Evolutionary conservation across 2,797 vertebrate species (phyloP).

Genomic region (Malurus leucopterus): DNA sequence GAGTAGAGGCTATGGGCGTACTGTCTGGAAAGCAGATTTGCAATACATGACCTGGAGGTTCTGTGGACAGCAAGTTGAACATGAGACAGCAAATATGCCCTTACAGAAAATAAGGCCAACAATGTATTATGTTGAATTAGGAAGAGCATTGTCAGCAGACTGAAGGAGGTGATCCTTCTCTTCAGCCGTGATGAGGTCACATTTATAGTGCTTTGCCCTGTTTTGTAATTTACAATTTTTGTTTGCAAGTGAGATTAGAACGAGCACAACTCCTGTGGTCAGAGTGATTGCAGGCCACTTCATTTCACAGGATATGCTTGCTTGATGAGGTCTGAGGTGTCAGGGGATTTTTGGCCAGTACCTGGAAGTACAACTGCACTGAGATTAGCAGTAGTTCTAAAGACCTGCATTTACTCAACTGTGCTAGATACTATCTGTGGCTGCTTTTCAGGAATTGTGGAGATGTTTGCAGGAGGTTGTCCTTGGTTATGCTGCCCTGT

Average conservation of each 20-base stretch:
- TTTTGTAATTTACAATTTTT: background rate
- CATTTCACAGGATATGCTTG: background rate
- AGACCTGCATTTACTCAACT: background rate
- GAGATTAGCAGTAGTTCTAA: background rate
- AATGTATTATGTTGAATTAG: background rate
- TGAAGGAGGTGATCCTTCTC: background rate
- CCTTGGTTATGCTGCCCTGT: background rate
- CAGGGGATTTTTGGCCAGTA: background rate
- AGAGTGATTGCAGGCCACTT: background rate
- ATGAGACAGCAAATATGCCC: background rate
- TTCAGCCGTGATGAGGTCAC: background rate
- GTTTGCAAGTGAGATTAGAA: background rate
- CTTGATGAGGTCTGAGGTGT: background rate
- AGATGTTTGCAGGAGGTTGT: background rate
- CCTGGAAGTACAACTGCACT: background rate
- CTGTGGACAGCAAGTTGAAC: background rate
- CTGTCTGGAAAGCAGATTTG: background rate
- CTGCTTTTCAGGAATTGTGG: background rate
- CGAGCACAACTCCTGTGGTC: background rate
- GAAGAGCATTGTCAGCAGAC: background rate
- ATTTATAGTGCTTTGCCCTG: background rate
- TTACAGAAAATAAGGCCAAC: background rate
- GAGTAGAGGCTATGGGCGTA: background rate
- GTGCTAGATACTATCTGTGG: background rate
- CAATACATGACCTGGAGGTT: background rate